A percentile compares a stretch with the other conserved stretches of the same genome.
Conservation (phyloP, 2,113 vertebrate species). For the Daboia siamensis region DNA sequence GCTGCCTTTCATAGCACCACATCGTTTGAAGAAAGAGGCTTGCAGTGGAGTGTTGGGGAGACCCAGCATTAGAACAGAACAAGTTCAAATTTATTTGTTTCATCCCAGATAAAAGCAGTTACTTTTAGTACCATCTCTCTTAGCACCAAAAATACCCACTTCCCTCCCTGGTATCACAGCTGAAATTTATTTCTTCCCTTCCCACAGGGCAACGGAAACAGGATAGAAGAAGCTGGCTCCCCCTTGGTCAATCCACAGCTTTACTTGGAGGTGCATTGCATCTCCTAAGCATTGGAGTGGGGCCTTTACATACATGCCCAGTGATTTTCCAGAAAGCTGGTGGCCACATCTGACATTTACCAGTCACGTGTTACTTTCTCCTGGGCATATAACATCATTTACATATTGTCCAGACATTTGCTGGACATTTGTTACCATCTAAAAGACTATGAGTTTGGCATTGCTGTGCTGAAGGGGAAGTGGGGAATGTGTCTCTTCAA, state of each 20-base stretch:
- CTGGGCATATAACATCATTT: background rate
- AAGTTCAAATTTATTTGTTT: background rate
- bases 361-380: background rate
- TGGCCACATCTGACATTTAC: background rate
- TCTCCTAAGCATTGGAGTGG: background rate
- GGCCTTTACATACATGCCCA: background rate
- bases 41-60: background rate
- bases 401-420: background rate
- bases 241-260: background rate
- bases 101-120: background rate
- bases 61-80: background rate
- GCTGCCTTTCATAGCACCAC: background rate
- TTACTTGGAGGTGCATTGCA: background rate
- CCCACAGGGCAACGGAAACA: background rate
- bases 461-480: background rate
- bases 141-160: background rate
- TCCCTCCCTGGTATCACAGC: background rate
- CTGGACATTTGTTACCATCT: background rate
- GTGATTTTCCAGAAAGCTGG: background rate
- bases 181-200: background rate
- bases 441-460: background rate
- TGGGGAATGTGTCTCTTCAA: background rate
- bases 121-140: background rate
- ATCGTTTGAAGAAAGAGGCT: background rate
- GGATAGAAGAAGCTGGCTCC: background rate